Evolutionary conservation across 2,888 invertebrate genomes (phyloP), one percentile per base, ranked within the genome.

Genomic region (Melitaea athalia): DNA sequence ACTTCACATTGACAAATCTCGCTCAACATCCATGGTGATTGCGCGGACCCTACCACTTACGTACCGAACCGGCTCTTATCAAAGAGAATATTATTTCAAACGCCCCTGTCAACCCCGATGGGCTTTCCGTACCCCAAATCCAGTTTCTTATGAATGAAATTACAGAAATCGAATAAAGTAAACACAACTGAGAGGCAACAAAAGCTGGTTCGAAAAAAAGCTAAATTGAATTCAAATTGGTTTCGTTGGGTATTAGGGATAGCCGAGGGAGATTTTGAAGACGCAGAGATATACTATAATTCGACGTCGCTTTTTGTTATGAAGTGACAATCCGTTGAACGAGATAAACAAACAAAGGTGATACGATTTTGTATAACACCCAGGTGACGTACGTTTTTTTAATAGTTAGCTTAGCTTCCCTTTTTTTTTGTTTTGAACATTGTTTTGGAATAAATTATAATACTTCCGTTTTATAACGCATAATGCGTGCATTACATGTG

Each of bases 151-250:
- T 92, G 92, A 92, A 92, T 92, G 92, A 92, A 92, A 92, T 92
- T 92, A 92, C 91, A 91, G 91, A 92, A 92, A 92, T 92, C 92
- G 92, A 92, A 92, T 92, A 92, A 92, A 88, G 91, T 92, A 92
- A 92, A 92, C 92, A 92, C 90, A 91, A 91, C 91, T 87, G 89
- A 87, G 89, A 88, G 88, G 87, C 90, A 91, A 92, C 92, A 92
- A 92, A 92, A 91, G 92, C 89, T 89, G 87, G 89, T 82, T 85
- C 86, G 86, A 91, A 92, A 92, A 66, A 92, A 91, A 91, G 85
- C 92, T 89, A 92, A 92, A 92, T 92, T 92, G 92, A 92, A 92
- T 92, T 92, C 91, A 92, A 92, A 92, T 92, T 92, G 91, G 91
- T 91, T 92, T 90, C 90, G 92, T 89, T 85, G 92, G 85, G 89